Evolutionary conservation across 2,113 vertebrate species (phyloP).

Genomic region (Myiopsitta monachus): DNA sequence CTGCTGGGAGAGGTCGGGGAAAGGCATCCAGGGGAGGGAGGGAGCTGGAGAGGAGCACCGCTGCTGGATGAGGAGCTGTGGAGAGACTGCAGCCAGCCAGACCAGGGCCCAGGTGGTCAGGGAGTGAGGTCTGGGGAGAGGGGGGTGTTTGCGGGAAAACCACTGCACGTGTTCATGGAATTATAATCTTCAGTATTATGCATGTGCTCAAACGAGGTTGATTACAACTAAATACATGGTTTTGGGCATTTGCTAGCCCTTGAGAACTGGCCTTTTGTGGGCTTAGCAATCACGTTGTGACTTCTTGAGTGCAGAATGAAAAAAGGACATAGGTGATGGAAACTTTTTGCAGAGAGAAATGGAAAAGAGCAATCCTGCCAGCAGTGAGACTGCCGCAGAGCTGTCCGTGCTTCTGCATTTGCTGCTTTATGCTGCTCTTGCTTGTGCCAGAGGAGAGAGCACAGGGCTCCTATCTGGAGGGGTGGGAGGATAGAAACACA

Average conservation of each 20-base stretch:
- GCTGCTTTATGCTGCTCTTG: background rate
- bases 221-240: accelerated
- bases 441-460: accelerated
- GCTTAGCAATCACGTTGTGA: background rate
- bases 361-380: background rate
- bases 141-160: background rate
- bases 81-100: background rate
- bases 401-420: accelerated
- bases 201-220: background rate
- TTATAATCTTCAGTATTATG: background rate
- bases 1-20: background rate
- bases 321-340: background rate
- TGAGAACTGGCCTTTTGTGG: background rate
- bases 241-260: background rate
- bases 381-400: background rate
- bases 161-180: background rate
- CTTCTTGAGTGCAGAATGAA: background rate
- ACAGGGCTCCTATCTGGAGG: background rate
- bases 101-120: accelerated
- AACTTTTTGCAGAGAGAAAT: background rate
- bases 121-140: background rate
- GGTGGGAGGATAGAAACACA: background rate
- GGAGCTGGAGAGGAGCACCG: background rate
- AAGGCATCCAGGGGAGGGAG: background rate
- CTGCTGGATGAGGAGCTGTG: background rate